Conservation (phyloP, 2,113 vertebrate species). For the Odocoileus hemionus region DNA sequence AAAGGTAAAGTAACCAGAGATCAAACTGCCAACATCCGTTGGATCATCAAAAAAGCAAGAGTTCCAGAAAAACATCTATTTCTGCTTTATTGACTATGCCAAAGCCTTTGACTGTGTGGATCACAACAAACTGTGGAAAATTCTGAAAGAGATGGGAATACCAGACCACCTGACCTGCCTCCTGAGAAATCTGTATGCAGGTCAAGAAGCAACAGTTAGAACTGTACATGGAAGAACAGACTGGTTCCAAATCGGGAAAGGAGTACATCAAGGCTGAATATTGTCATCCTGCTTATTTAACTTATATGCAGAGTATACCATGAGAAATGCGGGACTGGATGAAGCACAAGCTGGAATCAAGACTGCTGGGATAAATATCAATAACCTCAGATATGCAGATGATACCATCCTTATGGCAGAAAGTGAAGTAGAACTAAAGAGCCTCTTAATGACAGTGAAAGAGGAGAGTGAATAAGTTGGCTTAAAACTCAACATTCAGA, state of each 20-base stretch:
- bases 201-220: not conserved
- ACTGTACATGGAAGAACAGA: not conserved
- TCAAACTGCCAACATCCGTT: not conserved
- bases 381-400: not conserved
- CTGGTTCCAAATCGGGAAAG: not conserved
- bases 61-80: not conserved
- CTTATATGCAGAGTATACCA: not conserved
- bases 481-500: not conserved
- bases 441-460: not conserved
- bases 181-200: not conserved
- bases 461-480: not conserved
- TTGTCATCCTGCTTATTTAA: not conserved
- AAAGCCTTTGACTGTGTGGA: not conserved
- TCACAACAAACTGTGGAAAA: not conserved
- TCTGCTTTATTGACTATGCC: not conserved
- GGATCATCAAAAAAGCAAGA: not conserved
- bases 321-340: not conserved
- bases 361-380: not conserved
- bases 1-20: not conserved
- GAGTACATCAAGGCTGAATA: not conserved
- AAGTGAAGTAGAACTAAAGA: not conserved
- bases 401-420: not conserved
- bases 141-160: not conserved
- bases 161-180: not conserved
- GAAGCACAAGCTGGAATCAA: not conserved